Percentiles rank a stretch among this genome's conserved stretches.
Evolutionary conservation across 2,888 invertebrate species (phyloP).

Genomic region (Quadriops clusia): DNA sequence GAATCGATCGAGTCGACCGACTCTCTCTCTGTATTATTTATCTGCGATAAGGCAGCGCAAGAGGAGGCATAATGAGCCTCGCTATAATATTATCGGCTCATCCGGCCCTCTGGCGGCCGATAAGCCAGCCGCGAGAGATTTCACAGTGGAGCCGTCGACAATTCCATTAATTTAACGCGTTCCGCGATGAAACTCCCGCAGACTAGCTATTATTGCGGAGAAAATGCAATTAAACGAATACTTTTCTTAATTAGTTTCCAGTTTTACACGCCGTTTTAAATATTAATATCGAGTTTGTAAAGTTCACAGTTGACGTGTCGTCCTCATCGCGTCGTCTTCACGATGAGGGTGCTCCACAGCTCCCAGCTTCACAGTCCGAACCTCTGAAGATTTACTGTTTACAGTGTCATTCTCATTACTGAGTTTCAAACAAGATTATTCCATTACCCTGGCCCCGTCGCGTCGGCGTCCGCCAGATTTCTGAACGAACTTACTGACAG

Average conservation of each 20-base stretch:
- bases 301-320: constrained; percentile 16
- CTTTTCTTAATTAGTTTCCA: constrained; percentile 36
- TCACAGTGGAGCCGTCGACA: constrained; percentile 32
- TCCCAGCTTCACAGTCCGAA: too few species aligned
- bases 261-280: constrained; percentile 31
- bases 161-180: constrained; percentile 36
- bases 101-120: constrained; percentile 28
- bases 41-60: constrained; percentile 22
- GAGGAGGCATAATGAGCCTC: constrained; percentile 23
- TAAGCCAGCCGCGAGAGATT: constrained; percentile 31
- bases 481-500: background rate
- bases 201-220: constrained; percentile 29
- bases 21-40: constrained; percentile 22
- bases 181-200: constrained; percentile 29
- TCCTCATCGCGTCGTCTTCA: too few species aligned
- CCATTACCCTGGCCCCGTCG: constrained; percentile 2
- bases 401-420: background rate
- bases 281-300: constrained; percentile 26
- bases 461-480: background rate
- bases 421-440: constrained; percentile 4
- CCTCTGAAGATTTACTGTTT: constrained; percentile 1
- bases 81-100: constrained; percentile 28
- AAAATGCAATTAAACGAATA: constrained; percentile 34
- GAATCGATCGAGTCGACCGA: constrained; percentile 7
- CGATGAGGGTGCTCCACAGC: too few species aligned